A percentile compares a stretch with the other conserved stretches of the same genome.
These are phyloP conservation scores for Ochropleura leucogaster DNA, from an alignment of 2,888 invertebrate species.

Conservation along the genomic window DNA sequence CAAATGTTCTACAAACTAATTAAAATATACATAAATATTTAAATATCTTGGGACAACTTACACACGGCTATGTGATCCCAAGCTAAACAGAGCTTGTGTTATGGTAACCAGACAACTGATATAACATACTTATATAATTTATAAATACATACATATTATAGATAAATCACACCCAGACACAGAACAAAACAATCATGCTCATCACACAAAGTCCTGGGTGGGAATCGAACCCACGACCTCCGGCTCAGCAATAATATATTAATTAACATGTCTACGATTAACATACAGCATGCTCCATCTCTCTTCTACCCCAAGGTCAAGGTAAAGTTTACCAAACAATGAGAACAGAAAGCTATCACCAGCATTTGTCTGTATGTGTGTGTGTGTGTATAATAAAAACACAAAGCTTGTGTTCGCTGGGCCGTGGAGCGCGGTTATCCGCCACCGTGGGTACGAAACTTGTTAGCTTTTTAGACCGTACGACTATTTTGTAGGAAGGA, in stretches of 20 bases:
- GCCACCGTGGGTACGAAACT: constrained; percentile 59
- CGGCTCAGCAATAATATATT: too few relatives aligned
- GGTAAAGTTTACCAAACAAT: constrained; percentile 47
- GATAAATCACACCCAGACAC: too few relatives aligned
- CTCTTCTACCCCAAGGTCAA: constrained; percentile 24
- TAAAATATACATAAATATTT: too few relatives aligned
- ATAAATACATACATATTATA: too few relatives aligned
- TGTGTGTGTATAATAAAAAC: constrained; percentile 53
- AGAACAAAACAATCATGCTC: too few relatives aligned
- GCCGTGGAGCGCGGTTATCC: constrained; percentile 63
- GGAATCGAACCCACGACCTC: too few relatives aligned
- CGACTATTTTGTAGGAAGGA: constrained; percentile 20
- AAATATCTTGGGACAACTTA: too few relatives aligned
- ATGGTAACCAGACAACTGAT: too few relatives aligned
- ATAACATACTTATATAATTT: too few relatives aligned
- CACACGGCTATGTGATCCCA: too few relatives aligned
- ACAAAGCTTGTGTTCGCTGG: constrained; percentile 57
- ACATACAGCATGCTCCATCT: constrained; percentile 37
- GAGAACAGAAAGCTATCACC: constrained; percentile 13
- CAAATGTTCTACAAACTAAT: neutral
- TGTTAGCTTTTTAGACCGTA: constrained; percentile 38
- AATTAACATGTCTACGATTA: neutral
- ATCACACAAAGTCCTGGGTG: too few relatives aligned
- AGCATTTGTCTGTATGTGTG: neutral
- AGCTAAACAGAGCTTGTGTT: too few relatives aligned